Conservation (phyloP, 2,888 invertebrate genomes). For the Pristionchus fissidentatus region DNA sequence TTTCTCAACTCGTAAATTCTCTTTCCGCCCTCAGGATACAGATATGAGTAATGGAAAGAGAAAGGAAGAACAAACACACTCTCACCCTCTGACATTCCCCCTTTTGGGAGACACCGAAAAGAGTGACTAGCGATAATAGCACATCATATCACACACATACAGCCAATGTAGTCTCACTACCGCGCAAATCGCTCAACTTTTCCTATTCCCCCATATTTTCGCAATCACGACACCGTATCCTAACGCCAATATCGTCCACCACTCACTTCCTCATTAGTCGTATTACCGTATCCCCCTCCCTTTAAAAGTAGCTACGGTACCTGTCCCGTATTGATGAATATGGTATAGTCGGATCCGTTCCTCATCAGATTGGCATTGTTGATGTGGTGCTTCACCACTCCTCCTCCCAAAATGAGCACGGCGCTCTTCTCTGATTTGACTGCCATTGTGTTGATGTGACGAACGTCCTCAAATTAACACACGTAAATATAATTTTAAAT, state of each 20-base stretch:
- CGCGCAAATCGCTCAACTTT: neutral
- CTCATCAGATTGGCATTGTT: constrained; percentile 99
- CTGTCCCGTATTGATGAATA: constrained; percentile 89
- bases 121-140: constrained; percentile 9
- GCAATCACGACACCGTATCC: neutral
- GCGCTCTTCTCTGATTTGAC: constrained; percentile 93
- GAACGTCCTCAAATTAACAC: constrained; percentile 78
- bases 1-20: neutral
- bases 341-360: constrained; percentile 95
- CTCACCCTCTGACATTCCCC: constrained; percentile 41
- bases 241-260: neutral
- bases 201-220: neutral
- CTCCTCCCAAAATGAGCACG: constrained; percentile 84
- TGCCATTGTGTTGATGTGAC: constrained; percentile 91
- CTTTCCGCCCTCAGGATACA: constrained; percentile 36
- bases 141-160: neutral
- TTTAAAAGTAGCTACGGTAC: constrained; percentile 45
- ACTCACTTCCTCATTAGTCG: neutral
- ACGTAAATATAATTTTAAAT: neutral
- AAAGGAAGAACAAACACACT: constrained; percentile 30
- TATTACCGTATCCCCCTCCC: neutral
- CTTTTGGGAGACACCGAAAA: constrained; percentile 38
- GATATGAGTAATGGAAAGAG: constrained; percentile 20
- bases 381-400: constrained; percentile 95
- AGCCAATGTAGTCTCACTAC: neutral